Conservation (phyloP, 1,140 invertebrate species). For the Prorops nasuta region DNA sequence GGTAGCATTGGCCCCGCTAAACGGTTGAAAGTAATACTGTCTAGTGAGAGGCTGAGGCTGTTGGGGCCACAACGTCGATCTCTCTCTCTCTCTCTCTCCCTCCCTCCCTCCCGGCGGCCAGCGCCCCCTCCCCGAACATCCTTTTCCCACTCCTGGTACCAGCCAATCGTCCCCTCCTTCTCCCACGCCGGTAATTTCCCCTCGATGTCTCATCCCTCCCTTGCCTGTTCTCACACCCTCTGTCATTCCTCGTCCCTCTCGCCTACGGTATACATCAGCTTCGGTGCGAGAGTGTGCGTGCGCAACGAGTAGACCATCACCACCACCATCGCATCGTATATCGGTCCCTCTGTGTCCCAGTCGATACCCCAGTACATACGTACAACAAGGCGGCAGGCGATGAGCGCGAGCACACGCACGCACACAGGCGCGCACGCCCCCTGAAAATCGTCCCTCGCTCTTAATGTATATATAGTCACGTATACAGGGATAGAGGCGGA, state of each 20-base stretch:
- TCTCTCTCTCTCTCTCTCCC: background rate
- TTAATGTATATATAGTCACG: background rate
- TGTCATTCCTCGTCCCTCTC: background rate
- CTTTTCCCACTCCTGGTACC: background rate
- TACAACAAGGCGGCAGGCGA: too few species aligned
- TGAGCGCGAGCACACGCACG: background rate
- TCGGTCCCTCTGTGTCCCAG: background rate
- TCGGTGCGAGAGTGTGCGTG: background rate
- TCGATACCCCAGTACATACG: too few species aligned
- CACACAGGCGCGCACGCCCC: background rate
- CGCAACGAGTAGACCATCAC: too few species aligned
- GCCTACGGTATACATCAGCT: background rate
- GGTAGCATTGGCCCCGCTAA: constrained; percentile 39
- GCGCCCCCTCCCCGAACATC: background rate
- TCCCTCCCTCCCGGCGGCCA: background rate
- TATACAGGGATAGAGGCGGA: background rate
- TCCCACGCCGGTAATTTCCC: too few species aligned
- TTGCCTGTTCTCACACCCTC: background rate
- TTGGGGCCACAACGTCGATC: constrained; percentile 22
- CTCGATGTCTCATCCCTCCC: background rate
- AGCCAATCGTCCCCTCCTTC: background rate
- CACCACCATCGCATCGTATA: background rate
- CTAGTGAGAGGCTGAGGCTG: constrained; percentile 48
- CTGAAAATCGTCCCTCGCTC: background rate
- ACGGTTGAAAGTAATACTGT: constrained; percentile 51